Evolutionary conservation across 1,140 invertebrate genomes (phyloP).

Genomic region (Pogonus chalceus): DNA sequence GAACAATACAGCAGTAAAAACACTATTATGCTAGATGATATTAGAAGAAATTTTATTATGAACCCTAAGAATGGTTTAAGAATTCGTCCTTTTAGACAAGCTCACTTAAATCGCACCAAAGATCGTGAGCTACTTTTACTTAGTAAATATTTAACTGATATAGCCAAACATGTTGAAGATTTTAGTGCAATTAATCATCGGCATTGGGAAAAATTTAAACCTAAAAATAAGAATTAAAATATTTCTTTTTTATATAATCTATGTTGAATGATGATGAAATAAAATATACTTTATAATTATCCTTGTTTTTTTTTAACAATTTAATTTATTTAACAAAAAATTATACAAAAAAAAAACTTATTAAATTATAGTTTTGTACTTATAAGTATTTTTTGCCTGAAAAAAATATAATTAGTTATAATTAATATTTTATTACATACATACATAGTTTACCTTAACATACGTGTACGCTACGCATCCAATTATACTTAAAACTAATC

Average conservation of each 20-base stretch:
- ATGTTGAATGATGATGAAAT: neutral
- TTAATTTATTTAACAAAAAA: too few relatives aligned
- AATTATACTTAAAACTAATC: neutral
- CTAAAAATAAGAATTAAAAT: conserved; percentile 25
- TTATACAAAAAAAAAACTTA: too few relatives aligned
- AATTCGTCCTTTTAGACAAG: conserved; percentile 83
- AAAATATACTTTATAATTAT: neutral
- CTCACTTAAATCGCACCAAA: conserved; percentile 73
- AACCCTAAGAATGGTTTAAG: conserved; percentile 89
- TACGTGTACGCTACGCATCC: too few relatives aligned
- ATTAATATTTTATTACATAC: too few relatives aligned
- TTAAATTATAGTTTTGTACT: too few relatives aligned
- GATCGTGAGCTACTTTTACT: conserved; percentile 80
- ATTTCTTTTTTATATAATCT: neutral
- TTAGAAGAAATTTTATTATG: conserved; percentile 96
- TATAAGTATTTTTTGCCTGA: too few relatives aligned
- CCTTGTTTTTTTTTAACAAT: too few relatives aligned
- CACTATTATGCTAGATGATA: conserved; percentile 97
- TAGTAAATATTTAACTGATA: conserved; percentile 74
- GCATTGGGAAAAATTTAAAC: conserved; percentile 81
- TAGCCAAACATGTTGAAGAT: conserved; percentile 70
- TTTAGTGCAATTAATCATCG: conserved; percentile 78
- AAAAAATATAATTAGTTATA: too few relatives aligned
- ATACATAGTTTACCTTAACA: too few relatives aligned
- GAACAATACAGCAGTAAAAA: conserved; percentile 79